Evolutionary conservation across 2,888 invertebrate species (phyloP).

Genomic region (Zaprionus bogoriensis): DNA sequence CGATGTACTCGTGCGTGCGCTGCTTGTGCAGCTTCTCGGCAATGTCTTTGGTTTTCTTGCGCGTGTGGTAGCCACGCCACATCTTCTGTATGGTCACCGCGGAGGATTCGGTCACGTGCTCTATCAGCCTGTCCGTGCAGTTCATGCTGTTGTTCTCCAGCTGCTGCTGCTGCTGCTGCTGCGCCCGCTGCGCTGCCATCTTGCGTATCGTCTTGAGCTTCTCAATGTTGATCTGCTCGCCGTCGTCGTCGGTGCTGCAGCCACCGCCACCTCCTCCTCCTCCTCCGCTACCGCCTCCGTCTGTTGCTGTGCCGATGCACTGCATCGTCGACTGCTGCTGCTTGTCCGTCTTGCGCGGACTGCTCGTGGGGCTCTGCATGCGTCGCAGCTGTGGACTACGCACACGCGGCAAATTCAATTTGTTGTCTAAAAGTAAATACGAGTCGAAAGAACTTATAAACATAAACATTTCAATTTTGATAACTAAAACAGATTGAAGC

Average conservation of each 20-base stretch:
- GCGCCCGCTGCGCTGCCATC: constrained; percentile 84
- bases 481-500: not conserved
- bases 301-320: constrained; percentile 40
- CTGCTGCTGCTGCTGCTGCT: constrained; percentile 80
- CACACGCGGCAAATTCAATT: constrained; percentile 81
- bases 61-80: constrained; percentile 92
- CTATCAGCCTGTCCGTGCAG: constrained; percentile 57
- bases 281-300: constrained; percentile 83
- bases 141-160: constrained; percentile 68
- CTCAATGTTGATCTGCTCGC: constrained; percentile 86
- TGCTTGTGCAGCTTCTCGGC: constrained; percentile 89
- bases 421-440: constrained; percentile 69
- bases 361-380: constrained; percentile 78
- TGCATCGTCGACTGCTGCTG: constrained; percentile 13
- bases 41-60: constrained; percentile 85
- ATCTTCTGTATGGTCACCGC: constrained; percentile 92
- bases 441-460: not conserved
- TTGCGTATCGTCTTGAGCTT: constrained; percentile 87
- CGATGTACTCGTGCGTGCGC: constrained; percentile 91
- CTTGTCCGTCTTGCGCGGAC: constrained; percentile 75
- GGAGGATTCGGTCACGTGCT: constrained; percentile 83
- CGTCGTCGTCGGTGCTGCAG: constrained; percentile 86
- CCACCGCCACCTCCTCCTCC: no score
- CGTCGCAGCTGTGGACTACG: constrained; percentile 80
- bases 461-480: constrained; percentile 12